Conservation (phyloP, 2,888 invertebrate species). For the Liopterus haemorrhoidalis region DNA sequence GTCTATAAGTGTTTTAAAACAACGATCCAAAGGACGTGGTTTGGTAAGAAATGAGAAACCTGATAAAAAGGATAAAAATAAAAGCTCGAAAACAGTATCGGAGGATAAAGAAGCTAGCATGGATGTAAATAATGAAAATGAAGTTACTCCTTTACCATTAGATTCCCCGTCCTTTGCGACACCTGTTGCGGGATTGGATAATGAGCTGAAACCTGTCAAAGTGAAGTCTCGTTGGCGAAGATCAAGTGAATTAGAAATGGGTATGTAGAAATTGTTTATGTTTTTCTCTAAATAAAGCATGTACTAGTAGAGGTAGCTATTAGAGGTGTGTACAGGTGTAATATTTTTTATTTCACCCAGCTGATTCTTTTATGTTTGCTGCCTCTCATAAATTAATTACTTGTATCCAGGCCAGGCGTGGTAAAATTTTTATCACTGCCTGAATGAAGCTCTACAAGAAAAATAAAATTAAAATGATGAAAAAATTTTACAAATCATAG, state of each 20-base stretch:
- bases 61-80: constrained; percentile 10
- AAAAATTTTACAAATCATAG: too few species aligned
- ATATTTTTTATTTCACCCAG: too few species aligned
- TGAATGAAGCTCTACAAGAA: too few species aligned
- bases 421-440: too few species aligned
- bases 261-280: constrained; percentile 45
- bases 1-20: constrained; percentile 64
- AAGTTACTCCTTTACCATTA: constrained; percentile 49
- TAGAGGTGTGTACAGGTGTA: too few species aligned
- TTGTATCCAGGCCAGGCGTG: too few species aligned
- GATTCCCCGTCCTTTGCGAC: constrained; percentile 46
- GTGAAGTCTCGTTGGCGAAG: constrained; percentile 74
- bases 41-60: constrained; percentile 48
- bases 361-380: too few species aligned
- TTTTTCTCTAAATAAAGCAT: too few species aligned
- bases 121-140: constrained; percentile 42
- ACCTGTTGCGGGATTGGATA: constrained; percentile 40
- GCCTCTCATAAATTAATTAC: too few species aligned
- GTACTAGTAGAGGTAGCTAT: too few species aligned
- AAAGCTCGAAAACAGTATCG: constrained; percentile 44
- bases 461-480: too few species aligned
- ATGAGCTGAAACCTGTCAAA: constrained; percentile 64
- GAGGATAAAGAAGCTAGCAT: constrained; percentile 48
- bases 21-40: constrained; percentile 60
- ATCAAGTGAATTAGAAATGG: constrained; percentile 69